Conservation (phyloP, 2,888 invertebrate species). For the Aphrophora alni region DNA sequence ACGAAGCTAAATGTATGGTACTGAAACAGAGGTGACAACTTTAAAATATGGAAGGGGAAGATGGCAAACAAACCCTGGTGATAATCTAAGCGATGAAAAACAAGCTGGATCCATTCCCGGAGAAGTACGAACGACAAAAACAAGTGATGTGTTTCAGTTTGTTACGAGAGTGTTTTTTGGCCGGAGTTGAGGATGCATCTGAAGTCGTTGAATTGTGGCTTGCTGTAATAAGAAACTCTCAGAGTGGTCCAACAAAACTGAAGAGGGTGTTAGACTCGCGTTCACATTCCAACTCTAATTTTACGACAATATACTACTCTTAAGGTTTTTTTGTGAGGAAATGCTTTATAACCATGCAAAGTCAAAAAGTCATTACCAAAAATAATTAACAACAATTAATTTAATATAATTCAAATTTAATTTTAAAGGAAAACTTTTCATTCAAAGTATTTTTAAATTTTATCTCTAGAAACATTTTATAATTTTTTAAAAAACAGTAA, state of each 20-base stretch:
- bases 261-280: neutral
- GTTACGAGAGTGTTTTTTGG: neutral
- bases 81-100: constrained; percentile 2
- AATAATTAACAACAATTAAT: too few species aligned
- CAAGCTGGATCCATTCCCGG: neutral
- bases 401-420: too few species aligned
- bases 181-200: neutral
- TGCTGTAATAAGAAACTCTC: neutral
- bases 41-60: neutral
- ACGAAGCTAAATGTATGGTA: too few species aligned
- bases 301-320: neutral
- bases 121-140: neutral
- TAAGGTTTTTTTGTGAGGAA: too few species aligned
- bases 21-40: neutral
- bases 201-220: neutral
- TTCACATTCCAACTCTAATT: neutral
- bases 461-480: too few species aligned
- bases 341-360: too few species aligned
- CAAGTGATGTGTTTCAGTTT: constrained; percentile 1
- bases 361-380: too few species aligned
- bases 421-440: too few species aligned
- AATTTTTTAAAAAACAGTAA: too few species aligned
- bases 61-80: neutral
- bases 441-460: too few species aligned
- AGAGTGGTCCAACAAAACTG: neutral